These are phyloP conservation scores for Axinella damicornis DNA, from an alignment of 37 sponge, comb jelly and placozoan species.

Conservation along the genomic window DNA sequence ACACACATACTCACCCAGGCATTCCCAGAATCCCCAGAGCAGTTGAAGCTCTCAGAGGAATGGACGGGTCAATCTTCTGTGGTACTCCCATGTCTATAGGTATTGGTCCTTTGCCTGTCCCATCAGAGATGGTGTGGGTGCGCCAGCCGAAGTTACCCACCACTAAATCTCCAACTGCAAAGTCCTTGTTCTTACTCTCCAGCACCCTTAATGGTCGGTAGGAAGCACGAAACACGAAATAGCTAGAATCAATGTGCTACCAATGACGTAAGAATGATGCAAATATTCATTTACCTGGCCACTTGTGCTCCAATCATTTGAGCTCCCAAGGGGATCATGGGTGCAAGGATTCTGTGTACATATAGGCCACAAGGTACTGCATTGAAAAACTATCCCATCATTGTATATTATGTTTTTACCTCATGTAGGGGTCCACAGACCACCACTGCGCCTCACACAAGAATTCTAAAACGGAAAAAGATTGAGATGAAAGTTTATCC, in stretches of 20 bases:
- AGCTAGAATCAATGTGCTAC: not conserved
- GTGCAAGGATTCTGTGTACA: too few species aligned
- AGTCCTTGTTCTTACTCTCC: conserved; percentile 71
- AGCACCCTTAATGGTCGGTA: conserved; percentile 39
- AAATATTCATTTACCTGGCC: conserved; percentile 83
- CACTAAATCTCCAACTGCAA: conserved; percentile 74
- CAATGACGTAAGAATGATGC: not conserved
- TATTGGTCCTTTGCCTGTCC: too few species aligned
- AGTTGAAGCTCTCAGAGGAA: conserved; percentile 21
- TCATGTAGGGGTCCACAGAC: conserved; percentile 96
- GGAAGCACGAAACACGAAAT: too few species aligned
- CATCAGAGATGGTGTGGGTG: conserved; percentile 39
- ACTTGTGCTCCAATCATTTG: conserved; percentile 88
- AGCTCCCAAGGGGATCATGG: conserved; percentile 5
- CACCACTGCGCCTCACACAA: conserved; percentile 75
- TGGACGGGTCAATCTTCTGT: conserved; percentile 32
- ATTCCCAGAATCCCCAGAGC: conserved; percentile 82
- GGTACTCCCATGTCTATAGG: too few species aligned
- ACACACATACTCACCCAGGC: conserved; percentile 71
- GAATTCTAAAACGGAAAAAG: conserved; percentile 49
- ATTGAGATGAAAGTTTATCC: too few species aligned
- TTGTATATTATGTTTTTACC: conserved; percentile 38
- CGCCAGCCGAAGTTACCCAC: conserved; percentile 67
- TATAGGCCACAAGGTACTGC: too few species aligned
- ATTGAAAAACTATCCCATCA: too few species aligned